A percentile compares a stretch with the other conserved stretches of the same genome.
Evolutionary conservation across 2,113 vertebrate genomes (phyloP).

Genomic region (Pterocles gutturalis): DNA sequence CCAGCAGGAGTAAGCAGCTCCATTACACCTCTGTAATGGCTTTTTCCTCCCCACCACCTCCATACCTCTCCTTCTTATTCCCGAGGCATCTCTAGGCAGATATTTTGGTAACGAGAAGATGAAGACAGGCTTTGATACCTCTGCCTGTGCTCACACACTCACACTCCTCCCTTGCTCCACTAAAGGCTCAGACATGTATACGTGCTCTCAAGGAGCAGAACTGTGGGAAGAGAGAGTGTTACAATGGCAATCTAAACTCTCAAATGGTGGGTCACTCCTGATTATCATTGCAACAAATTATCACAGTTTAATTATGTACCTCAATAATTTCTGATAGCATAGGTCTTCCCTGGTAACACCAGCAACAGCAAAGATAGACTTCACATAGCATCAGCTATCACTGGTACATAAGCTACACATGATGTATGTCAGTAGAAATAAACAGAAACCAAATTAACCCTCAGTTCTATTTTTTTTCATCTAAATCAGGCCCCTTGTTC

Average conservation of each 20-base stretch:
- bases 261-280: neutral
- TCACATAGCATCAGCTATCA: neutral
- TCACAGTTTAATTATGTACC: neutral
- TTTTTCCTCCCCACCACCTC: neutral
- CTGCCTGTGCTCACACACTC: neutral
- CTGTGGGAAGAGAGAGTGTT: neutral
- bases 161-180: neutral
- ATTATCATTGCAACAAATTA: neutral
- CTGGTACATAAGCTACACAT: neutral
- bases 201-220: neutral
- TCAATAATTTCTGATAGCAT: neutral
- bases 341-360: neutral
- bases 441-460: neutral
- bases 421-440: neutral
- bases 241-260: neutral
- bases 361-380: neutral
- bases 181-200: neutral
- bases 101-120: neutral
- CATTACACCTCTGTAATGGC: neutral
- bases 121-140: neutral
- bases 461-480: neutral
- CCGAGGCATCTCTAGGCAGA: neutral
- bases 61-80: neutral
- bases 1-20: neutral
- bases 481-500: neutral